Evolutionary conservation across 2,888 invertebrate species (phyloP), one percentile per base, ranked within the genome.

Genomic region (Xanthorhoe designata): DNA sequence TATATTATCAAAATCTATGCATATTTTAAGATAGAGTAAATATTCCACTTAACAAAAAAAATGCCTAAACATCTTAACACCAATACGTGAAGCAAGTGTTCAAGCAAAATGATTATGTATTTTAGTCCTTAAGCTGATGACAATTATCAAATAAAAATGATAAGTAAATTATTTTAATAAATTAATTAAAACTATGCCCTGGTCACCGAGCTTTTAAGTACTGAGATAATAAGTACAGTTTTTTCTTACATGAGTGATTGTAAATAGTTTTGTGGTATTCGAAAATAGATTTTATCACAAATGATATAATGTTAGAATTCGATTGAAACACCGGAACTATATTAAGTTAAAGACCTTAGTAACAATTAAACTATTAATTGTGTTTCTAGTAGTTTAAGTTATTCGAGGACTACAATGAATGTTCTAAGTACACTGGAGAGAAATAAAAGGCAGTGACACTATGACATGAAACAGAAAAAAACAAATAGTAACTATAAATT

Each of bases 401-500:
- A 67, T 63, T 63, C 52, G 64, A 61, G 52, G 50, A 2, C 17
- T 17, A 58, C 8, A 17, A 42, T 18, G 45, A 42, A 29, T 10
- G n/a, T 0, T 42, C 13, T 64, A 68, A 62, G 64, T 69, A 66
- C 64, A 70, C 45, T 52, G 61, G 4, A 18, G 45, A 45, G 32
- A 65, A 67, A 35, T 45, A 51, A 51, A 68, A 64, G 64, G 52
- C 69, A 62, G 65, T 64, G 67, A 64, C 64, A 64, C 58, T 38
- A 24, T 24, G 68, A 68, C 66, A 68, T 64, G 63, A 70, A 64
- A 71, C 18, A 70, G 54, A 58, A 61, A 71, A 64, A 60, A 70
- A 13, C 66, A 68, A 58, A 62, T 54, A 42, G 42, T 58, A 50
- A 70, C 79, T 80, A 81, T 83, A 88, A 91, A 91, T 90, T 91